phyloP scores from a whole-genome alignment of 2,113 vertebrate genomes.

The Thomomys bottae region DNA sequence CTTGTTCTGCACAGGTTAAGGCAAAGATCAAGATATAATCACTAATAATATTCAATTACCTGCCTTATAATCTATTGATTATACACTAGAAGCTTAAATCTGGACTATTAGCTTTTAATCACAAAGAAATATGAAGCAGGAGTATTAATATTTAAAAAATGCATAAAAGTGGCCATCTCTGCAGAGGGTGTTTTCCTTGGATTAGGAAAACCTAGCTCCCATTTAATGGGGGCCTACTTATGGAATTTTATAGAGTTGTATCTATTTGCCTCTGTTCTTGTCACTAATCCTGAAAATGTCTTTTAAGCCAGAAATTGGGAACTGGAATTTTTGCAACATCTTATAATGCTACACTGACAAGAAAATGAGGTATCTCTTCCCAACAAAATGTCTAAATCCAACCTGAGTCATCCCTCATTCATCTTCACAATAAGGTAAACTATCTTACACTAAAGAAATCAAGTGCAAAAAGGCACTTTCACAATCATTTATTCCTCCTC shows the following conservation, averaged over 20 bases:
- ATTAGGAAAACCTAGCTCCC: neutral
- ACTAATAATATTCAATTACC: neutral
- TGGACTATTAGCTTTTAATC: constrained; percentile 26
- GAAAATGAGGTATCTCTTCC: constrained; percentile 63
- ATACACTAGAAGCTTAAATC: constrained; percentile 30
- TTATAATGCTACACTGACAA: constrained; percentile 40
- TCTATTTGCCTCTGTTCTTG: neutral
- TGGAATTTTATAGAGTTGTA: neutral
- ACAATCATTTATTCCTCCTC: constrained; percentile 44
- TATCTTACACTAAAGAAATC: constrained; percentile 3
- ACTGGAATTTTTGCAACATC: constrained; percentile 40
- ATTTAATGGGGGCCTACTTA: neutral
- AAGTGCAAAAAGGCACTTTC: constrained; percentile 52
- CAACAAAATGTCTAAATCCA: constrained; percentile 38
- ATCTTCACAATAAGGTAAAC: constrained; percentile 33
- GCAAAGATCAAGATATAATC: neutral
- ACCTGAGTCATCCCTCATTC: constrained; percentile 44
- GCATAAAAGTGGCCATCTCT: neutral
- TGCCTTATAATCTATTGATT: constrained; percentile 29
- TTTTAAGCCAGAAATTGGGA: constrained; percentile 45
- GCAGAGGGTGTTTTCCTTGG: neutral
- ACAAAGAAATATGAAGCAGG: neutral
- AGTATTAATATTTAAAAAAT: neutral
- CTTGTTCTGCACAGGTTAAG: neutral
- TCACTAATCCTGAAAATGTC: neutral